Percentiles rank a stretch among this genome's conserved stretches.
phyloP scores from a whole-genome alignment of 2,888 invertebrate species.

The Pyrgus malvae region DNA sequence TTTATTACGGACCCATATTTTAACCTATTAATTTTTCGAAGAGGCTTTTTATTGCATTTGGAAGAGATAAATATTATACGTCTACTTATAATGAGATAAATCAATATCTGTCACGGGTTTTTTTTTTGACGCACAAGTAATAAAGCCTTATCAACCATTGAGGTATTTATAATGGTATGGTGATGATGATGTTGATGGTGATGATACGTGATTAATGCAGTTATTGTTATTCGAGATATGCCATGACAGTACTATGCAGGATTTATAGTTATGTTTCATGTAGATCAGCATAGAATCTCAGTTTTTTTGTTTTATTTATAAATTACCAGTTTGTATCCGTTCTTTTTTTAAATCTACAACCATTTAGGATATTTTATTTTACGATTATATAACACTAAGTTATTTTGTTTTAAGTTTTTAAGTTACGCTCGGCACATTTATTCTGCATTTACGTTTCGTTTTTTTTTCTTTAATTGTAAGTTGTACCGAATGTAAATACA shows the following conservation, averaged over 20 bases:
- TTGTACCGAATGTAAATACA: conserved; percentile 17
- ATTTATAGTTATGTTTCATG: conserved; percentile 42
- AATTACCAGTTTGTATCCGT: not conserved
- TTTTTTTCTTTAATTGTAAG: conserved; percentile 36
- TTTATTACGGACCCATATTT: too few relatives aligned
- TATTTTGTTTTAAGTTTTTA: conserved; percentile 43
- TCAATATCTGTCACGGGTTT: too few relatives aligned
- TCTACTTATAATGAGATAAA: too few relatives aligned
- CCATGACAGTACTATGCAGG: conserved; percentile 53
- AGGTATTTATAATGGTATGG: not conserved
- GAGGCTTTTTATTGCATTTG: too few relatives aligned
- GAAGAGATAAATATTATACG: too few relatives aligned
- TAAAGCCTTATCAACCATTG: too few relatives aligned
- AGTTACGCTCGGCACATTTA: conserved; percentile 51
- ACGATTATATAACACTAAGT: not conserved
- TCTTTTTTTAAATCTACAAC: conserved; percentile 5
- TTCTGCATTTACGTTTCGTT: conserved; percentile 58
- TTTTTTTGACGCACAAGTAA: too few relatives aligned
- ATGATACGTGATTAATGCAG: not conserved
- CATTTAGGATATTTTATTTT: not conserved
- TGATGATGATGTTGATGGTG: not conserved
- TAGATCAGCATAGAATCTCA: conserved; percentile 68
- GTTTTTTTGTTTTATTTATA: conserved; percentile 38
- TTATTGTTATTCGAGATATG: not conserved
- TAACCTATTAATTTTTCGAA: too few relatives aligned